phyloP scores from a whole-genome alignment of 2,113 vertebrate genomes.

The Sigmodon hispidus region DNA sequence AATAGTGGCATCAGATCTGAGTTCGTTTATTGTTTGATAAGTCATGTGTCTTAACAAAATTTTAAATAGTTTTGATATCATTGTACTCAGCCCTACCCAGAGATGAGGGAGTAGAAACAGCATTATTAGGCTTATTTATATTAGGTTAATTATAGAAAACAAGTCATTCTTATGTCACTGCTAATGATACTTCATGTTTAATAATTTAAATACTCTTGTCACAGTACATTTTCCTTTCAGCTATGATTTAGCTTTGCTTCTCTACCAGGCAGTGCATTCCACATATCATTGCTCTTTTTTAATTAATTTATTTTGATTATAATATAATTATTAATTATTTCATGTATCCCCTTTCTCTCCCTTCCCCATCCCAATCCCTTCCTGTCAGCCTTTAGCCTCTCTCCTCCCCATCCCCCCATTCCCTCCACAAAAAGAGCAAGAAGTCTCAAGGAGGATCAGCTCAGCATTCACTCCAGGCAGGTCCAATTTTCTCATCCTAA shows the following conservation, averaged over 20 bases:
- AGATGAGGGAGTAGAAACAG: neutral
- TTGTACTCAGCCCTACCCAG: neutral
- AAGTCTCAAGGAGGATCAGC: too few relatives aligned
- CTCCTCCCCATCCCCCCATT: too few relatives aligned
- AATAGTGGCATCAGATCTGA: neutral
- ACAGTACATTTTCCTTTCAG: neutral
- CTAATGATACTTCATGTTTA: neutral
- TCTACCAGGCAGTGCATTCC: neutral
- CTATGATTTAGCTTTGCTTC: neutral
- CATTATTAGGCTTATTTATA: constrained; percentile 18
- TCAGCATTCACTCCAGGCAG: too few relatives aligned
- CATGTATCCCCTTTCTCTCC: too few relatives aligned
- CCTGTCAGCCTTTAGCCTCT: too few relatives aligned
- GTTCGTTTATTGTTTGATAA: neutral
- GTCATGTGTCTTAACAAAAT: neutral
- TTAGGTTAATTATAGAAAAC: neutral
- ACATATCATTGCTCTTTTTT: fast-evolving
- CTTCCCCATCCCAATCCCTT: too few relatives aligned
- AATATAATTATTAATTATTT: too few relatives aligned
- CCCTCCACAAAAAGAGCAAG: too few relatives aligned
- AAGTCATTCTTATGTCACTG: neutral
- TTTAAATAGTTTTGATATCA: neutral
- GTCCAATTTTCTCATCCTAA: too few relatives aligned
- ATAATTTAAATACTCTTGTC: neutral
- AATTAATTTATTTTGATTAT: too few relatives aligned